phyloP scores from a whole-genome alignment of 2,888 invertebrate species.

The Phaedon cochleariae region DNA sequence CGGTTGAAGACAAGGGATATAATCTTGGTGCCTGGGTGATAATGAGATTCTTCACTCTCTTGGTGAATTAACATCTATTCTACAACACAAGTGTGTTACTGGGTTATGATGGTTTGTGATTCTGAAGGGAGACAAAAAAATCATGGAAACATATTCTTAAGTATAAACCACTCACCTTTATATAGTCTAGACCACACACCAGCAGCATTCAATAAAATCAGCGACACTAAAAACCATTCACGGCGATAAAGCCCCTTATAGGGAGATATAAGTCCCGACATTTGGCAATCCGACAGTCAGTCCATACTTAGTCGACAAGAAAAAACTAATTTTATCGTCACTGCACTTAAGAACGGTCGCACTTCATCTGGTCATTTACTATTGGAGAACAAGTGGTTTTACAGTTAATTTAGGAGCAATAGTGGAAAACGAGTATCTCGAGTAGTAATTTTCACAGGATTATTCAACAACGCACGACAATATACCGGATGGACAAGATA shows the following conservation, averaged over 20 bases:
- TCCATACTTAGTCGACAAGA: background rate
- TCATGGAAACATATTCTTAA: no score
- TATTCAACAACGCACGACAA: no score
- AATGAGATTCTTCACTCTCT: no score
- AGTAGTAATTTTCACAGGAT: no score
- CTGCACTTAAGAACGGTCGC: background rate
- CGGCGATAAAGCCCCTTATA: slow-evolving; percentile 12
- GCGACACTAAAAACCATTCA: slow-evolving; percentile 21
- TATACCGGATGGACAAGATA: no score
- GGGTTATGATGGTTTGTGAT: no score
- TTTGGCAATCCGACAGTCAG: background rate
- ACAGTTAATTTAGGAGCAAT: background rate
- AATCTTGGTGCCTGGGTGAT: no score
- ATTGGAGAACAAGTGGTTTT: background rate
- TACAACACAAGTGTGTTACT: no score
- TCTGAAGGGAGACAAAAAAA: no score
- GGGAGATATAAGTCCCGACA: slow-evolving; percentile 24
- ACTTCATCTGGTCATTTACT: background rate
- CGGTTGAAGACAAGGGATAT: no score
- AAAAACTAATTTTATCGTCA: background rate
- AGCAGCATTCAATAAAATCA: slow-evolving; percentile 23
- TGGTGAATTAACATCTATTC: no score
- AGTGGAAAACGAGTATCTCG: background rate
- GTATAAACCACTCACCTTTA: slow-evolving; percentile 28
- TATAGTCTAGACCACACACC: slow-evolving; percentile 19